These are phyloP conservation scores for Syngnathus acus DNA, from an alignment of 2,797 vertebrate species.

Conservation along the genomic window DNA sequence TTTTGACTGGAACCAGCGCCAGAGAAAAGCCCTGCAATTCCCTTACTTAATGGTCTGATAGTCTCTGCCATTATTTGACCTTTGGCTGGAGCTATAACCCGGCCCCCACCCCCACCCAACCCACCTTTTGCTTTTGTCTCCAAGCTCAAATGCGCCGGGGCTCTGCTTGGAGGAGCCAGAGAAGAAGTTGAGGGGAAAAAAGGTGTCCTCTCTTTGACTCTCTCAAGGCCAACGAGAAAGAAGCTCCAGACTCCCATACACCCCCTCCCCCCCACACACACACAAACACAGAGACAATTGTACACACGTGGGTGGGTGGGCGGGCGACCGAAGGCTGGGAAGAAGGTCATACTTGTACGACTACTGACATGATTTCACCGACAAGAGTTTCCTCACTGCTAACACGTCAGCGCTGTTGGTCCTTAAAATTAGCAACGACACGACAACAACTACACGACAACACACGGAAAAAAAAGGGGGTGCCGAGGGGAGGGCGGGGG, in stretches of 20 bases:
- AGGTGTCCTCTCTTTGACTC: conserved; percentile 3
- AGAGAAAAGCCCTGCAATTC: conserved; percentile 61
- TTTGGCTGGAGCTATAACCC: conserved; percentile 59
- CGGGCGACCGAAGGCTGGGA: conserved; percentile 25
- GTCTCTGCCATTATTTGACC: conserved; percentile 65
- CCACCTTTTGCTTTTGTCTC: conserved; percentile 29
- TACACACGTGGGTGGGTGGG: conserved; percentile 37
- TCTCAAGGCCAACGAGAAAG: conserved; percentile 4
- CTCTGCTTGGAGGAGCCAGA: conserved; percentile 3
- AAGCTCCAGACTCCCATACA: conserved; percentile 9
- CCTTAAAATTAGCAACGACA: conserved; percentile 55
- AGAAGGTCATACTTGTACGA: conserved; percentile 52
- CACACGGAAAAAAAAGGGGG: conserved; percentile 27
- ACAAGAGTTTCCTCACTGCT: conserved; percentile 28
- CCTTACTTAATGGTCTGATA: conserved; percentile 62
- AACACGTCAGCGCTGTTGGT: conserved; percentile 31
- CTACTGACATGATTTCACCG: conserved; percentile 41
- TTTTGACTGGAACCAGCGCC: conserved; percentile 50
- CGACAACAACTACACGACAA: conserved; percentile 63
- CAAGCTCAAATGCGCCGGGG: not conserved
- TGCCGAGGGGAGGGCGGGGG: conserved; percentile 15
- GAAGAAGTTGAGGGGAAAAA: not conserved
- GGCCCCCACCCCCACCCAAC: conserved; percentile 8
- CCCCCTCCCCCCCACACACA: conserved; percentile 18
- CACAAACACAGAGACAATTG: conserved; percentile 47